phyloP scores from a whole-genome alignment of 2,888 invertebrate species.

The Pecten maximus region DNA sequence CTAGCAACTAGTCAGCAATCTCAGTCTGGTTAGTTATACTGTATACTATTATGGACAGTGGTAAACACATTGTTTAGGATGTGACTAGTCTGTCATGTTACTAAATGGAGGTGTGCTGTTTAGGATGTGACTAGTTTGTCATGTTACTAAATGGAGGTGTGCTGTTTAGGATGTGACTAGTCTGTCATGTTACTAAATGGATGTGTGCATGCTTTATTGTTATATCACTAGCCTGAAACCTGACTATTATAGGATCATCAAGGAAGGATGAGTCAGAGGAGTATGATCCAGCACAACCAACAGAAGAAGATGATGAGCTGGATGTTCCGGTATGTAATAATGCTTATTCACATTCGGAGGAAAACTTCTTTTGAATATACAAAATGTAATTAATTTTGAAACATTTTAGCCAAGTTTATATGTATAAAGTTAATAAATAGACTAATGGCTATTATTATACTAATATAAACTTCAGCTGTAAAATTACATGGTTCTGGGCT shows the following conservation, averaged over 20 bases:
- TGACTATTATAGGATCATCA: constrained; percentile 31
- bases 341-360: background rate
- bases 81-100: background rate
- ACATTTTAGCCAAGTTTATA: too few species aligned
- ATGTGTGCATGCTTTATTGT: too few species aligned
- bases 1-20: background rate
- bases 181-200: too few species aligned
- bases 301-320: constrained; percentile 61
- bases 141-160: background rate
- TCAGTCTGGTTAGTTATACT: background rate
- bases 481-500: too few species aligned
- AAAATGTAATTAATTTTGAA: too few species aligned
- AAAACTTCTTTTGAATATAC: too few species aligned
- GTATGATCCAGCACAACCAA: constrained; percentile 71
- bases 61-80: too few species aligned
- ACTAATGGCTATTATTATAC: too few species aligned
- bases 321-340: background rate
- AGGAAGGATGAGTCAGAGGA: constrained; percentile 53
- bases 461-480: too few species aligned
- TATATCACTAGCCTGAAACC: background rate
- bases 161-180: background rate
- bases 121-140: too few species aligned
- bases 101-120: too few species aligned
- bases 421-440: too few species aligned
- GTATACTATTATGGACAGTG: background rate